phyloP scores from a whole-genome alignment of 2,113 vertebrate species.

The Barnardius zonarius region DNA sequence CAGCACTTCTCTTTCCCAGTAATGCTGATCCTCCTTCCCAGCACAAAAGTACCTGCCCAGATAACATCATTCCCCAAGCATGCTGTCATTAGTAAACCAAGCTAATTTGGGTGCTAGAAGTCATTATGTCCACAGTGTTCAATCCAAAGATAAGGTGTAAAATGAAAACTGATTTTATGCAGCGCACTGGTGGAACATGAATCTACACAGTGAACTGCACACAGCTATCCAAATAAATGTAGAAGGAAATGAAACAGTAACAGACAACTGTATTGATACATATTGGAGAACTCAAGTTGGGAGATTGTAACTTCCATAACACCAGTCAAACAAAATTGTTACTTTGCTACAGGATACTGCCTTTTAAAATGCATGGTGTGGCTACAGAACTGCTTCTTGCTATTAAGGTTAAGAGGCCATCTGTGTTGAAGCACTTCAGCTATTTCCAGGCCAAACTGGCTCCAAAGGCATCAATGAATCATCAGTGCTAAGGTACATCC shows the following conservation, averaged over 20 bases:
- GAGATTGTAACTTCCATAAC: not conserved
- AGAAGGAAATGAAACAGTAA: not conserved
- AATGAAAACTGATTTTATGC: not conserved
- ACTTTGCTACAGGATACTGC: not conserved
- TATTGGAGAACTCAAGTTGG: not conserved
- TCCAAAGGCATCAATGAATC: not conserved
- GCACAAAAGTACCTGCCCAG: accelerated
- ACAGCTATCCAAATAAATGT: not conserved
- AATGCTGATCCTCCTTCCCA: not conserved
- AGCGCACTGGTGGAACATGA: not conserved
- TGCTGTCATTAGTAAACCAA: not conserved
- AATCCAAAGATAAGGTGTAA: not conserved
- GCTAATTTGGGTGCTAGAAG: not conserved
- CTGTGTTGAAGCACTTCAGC: not conserved
- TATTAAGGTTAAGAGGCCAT: not conserved
- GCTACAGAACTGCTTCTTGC: not conserved
- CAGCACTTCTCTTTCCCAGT: not conserved
- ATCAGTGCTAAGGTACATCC: not conserved
- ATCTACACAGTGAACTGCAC: not conserved
- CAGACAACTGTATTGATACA: not conserved
- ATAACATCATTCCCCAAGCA: not conserved
- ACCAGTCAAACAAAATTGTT: not conserved
- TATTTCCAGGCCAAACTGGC: not conserved
- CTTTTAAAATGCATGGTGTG: not conserved
- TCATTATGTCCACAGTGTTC: not conserved